Evolutionary conservation across 2,888 invertebrate genomes (phyloP).

Genomic region (Scrobipalpa atriplicella): DNA sequence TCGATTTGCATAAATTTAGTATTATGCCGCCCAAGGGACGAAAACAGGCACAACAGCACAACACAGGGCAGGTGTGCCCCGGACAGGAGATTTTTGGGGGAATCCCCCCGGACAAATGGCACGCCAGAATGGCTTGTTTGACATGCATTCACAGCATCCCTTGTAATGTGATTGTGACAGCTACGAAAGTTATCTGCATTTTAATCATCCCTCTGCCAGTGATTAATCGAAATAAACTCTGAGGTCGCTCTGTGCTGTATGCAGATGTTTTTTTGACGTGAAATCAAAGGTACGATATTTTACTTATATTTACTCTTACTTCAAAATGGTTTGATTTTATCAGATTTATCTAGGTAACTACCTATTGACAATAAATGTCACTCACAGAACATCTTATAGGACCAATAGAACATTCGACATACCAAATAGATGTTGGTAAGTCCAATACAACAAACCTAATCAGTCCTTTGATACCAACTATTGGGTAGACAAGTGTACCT

Average conservation of each 20-base stretch:
- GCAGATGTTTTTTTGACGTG: too few relatives aligned
- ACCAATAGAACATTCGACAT: too few relatives aligned
- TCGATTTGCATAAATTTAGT: conserved; percentile 30
- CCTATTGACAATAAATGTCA: too few relatives aligned
- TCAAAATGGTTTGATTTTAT: too few relatives aligned
- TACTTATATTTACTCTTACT: too few relatives aligned
- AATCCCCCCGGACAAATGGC: conserved; percentile 11
- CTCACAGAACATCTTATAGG: too few relatives aligned
- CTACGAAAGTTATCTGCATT: background rate
- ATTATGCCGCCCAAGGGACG: conserved; percentile 24
- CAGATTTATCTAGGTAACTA: too few relatives aligned
- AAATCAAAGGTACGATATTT: too few relatives aligned
- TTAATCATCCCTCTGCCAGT: background rate
- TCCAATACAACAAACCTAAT: too few relatives aligned
- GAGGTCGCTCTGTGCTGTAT: background rate
- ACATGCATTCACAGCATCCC: conserved; percentile 1
- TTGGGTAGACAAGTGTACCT: background rate
- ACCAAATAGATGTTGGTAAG: too few relatives aligned
- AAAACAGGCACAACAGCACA: background rate
- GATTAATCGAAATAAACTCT: background rate
- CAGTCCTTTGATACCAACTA: background rate
- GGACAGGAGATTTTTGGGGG: background rate
- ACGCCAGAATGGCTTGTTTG: conserved; percentile 10
- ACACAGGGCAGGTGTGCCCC: conserved; percentile 10
- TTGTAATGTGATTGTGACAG: conserved; percentile 13